Evolutionary conservation across 2,113 vertebrate genomes (phyloP), one percentile per base, ranked within the genome.

Genomic region (Eptatretus burgeri): DNA sequence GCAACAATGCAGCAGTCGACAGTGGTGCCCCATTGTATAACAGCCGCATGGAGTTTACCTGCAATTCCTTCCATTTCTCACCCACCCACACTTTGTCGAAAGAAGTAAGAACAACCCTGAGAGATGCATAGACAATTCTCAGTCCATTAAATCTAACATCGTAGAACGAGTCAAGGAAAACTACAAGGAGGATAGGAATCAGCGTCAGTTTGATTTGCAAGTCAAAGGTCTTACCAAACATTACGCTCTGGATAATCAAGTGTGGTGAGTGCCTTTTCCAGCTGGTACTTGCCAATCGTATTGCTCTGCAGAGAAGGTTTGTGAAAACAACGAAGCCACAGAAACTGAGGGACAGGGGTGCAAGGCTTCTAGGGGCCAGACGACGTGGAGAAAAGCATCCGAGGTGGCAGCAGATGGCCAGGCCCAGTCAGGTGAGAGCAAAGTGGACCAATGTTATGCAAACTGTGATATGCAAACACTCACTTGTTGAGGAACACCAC

Each of bases 81-180:
- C 87, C 91, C 5, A 98, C 91, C 91, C 89, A 98, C 91, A 98
- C 89, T 82, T 98, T 87, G 75, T 96, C 93, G 64, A 96, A 75
- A 0, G 89, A 94, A 2, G 91, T 98, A 69, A 96, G 88, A 66
- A 95, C 72, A 63, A 98, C 89, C 13, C 91, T 88, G 67, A 94
- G 71, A 1, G 82, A 72, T 5, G 89, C 91, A 68, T 89, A 98
- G 51, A 75, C 71, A 12, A 81, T 81, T 66, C 91, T 88, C 64
- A 81, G 74, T 62, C 80, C 67, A 69, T 79, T 95, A 74, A 95
- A 98, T 73, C 80, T 83, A 67, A 95, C 83, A 63, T 98, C 89
- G 51, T 94, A 98, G 70, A 84, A 94, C 2, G 87, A 93, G 76
- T 96, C 95, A 68, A 96, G 71, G 62, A 94, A 75, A 66, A 96